These are phyloP conservation scores for Temnothorax curvispinosus DNA, from an alignment of 1,140 invertebrate genomes.

Conservation along the genomic window DNA sequence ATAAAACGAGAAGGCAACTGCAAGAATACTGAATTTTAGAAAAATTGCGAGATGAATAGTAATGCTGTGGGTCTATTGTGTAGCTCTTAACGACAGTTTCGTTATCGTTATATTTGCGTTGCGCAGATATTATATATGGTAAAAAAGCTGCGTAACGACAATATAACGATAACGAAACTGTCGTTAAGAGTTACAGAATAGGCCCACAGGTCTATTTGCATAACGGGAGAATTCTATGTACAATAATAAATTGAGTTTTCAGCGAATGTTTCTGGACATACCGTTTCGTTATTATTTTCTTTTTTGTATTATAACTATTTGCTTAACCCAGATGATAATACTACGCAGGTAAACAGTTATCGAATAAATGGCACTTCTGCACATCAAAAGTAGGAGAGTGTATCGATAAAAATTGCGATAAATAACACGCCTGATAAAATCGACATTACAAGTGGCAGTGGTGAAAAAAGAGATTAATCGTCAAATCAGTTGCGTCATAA, in stretches of 20 bases:
- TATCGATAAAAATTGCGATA: conserved; percentile 60
- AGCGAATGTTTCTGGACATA: too few relatives aligned
- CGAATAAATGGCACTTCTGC: conserved; percentile 28
- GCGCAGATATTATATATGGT: too few relatives aligned
- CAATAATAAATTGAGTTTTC: not conserved
- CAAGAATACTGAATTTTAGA: not conserved
- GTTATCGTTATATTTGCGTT: too few relatives aligned
- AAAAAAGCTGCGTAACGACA: too few relatives aligned
- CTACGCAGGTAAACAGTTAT: conserved; percentile 18
- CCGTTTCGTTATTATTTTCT: not conserved
- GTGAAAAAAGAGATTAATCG: not conserved
- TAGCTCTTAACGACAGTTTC: too few relatives aligned
- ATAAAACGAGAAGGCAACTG: not conserved
- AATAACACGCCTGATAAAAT: conserved; percentile 41
- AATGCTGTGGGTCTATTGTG: too few relatives aligned
- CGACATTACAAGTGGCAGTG: conserved; percentile 22
- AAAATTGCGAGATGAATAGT: not conserved
- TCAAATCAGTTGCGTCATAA: conserved; percentile 45
- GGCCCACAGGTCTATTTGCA: not conserved
- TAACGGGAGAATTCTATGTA: not conserved
- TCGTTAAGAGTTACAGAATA: too few relatives aligned
- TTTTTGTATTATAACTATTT: conserved; percentile 27
- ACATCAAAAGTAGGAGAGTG: not conserved
- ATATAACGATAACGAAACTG: too few relatives aligned
- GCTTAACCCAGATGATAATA: conserved; percentile 65